Base-by-base conservation (phyloP, 2,113 vertebrate genomes). In the Tursiops truncatus region DNA sequence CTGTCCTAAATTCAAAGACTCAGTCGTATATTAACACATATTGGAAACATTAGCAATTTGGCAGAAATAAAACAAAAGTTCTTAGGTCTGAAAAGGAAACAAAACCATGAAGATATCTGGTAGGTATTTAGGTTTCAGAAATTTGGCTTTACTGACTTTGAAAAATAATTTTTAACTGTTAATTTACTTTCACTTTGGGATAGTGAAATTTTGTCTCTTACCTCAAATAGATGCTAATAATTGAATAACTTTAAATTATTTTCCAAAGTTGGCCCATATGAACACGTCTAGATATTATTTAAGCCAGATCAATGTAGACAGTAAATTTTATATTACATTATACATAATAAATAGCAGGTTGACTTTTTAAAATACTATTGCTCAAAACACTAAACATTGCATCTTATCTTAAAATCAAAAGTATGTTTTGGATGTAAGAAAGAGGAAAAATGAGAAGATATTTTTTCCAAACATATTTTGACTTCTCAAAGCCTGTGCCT, bases 161-260 rank as follows among this genome's bases (percentile, higher is more conserved):
- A 25, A 76, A 93, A 71, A 68, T 36, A 8, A 18, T 68, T 68
- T 88, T 84, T 1, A 62, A 63, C 36, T 58, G 28, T 18, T 96
- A 53, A 71, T 71, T 63, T 56, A 50, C 2, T 82, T 94, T 84
- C 15, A 13, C 8, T 60, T 44, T 60, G 8, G 11, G 3, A 1
- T 20, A 5, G 13, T 67, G 17, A 68, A 28, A 18, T 60, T 53
- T 83, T 86, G 56, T 38, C 33, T 87, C 58, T 47, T 85, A 77
- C 3, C 1, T 74, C 25, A 63, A 95, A 7, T 36, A 47, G 5
- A 65, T 38, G 1, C 1, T 77, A 83, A 80, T 73, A 62, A 80
- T 70, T 83, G n/a, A 89, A 44, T 60, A 83, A 71, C 13, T 92
- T 86, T 36, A 60, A 73, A 74, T 92, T 82, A 74, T 94, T 87